These are phyloP conservation scores for Hydrophis major DNA, from an alignment of 2,797 vertebrate genomes.

Conservation along the genomic window DNA sequence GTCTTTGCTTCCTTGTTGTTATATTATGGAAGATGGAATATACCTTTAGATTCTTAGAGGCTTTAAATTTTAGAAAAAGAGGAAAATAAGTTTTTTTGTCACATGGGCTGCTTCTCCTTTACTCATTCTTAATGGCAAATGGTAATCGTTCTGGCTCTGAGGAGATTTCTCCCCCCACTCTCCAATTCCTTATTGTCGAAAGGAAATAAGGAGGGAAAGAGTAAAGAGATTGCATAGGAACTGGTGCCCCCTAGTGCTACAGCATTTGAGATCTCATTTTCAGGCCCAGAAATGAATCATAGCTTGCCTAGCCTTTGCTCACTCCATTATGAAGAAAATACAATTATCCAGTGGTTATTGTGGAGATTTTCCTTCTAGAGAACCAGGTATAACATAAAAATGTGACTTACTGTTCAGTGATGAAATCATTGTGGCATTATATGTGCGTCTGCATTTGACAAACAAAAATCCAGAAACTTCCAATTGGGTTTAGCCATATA, in stretches of 20 bases:
- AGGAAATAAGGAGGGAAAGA: neutral
- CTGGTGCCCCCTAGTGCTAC: neutral
- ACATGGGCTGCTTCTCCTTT: neutral
- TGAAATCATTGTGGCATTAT: neutral
- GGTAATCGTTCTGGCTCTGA: neutral
- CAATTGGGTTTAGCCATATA: neutral
- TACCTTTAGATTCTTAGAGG: neutral
- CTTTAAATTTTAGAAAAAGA: neutral
- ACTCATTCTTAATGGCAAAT: neutral
- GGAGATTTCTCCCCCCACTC: neutral
- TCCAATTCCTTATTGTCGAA: neutral
- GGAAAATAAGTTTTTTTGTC: neutral
- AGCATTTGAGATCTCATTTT: neutral
- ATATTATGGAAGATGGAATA: neutral
- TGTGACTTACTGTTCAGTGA: neutral
- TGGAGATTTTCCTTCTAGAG: neutral
- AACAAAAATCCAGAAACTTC: neutral
- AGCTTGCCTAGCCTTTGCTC: neutral
- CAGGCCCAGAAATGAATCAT: neutral
- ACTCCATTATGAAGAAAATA: neutral
- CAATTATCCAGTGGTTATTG: neutral
- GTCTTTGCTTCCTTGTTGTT: neutral
- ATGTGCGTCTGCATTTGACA: neutral
- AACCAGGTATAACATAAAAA: neutral
- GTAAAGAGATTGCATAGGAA: neutral